Conservation (phyloP, 2,888 invertebrate genomes). For the Mythimna vitellina region DNA sequence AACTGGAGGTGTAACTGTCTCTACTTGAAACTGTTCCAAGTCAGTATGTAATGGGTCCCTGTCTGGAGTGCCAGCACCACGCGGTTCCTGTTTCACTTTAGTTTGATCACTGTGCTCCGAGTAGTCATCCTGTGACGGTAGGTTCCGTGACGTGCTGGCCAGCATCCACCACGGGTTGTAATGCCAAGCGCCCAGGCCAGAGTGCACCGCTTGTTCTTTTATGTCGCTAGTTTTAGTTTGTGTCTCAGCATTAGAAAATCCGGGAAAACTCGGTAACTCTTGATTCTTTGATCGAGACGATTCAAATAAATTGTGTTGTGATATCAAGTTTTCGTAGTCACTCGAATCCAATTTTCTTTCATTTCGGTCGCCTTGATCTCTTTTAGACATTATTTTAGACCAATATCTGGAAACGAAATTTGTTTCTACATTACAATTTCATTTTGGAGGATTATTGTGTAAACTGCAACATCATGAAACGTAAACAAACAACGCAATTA, state of each 20-base stretch:
- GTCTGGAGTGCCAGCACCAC: conserved; percentile 84
- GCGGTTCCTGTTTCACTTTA: conserved; percentile 87
- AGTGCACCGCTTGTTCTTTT: conserved; percentile 82
- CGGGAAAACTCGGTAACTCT: conserved; percentile 88
- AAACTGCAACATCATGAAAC: conserved; percentile 70
- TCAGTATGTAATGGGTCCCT: conserved; percentile 84
- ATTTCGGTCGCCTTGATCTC: conserved; percentile 86
- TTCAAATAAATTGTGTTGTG: conserved; percentile 89
- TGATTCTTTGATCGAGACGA: conserved; percentile 84
- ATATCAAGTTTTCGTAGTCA: conserved; percentile 88
- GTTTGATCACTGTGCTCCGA: conserved; percentile 85
- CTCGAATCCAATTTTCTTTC: conserved; percentile 87
- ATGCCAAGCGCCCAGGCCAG: conserved; percentile 87
- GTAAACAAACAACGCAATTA: conserved; percentile 89
- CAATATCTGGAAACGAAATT: conserved; percentile 66
- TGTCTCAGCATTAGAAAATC: conserved; percentile 89
- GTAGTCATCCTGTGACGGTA: conserved; percentile 86
- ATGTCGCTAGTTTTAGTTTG: conserved; percentile 88
- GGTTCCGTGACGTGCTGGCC: conserved; percentile 86
- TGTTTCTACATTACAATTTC: conserved; percentile 34
- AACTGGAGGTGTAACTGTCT: conserved; percentile 82
- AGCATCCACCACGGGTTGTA: conserved; percentile 91
- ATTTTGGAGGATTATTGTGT: conserved; percentile 32
- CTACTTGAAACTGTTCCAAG: conserved; percentile 80
- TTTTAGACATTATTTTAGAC: conserved; percentile 85